Evolutionary conservation across 2,797 vertebrate species (phyloP).

Genomic region (Lithobates pipiens): DNA sequence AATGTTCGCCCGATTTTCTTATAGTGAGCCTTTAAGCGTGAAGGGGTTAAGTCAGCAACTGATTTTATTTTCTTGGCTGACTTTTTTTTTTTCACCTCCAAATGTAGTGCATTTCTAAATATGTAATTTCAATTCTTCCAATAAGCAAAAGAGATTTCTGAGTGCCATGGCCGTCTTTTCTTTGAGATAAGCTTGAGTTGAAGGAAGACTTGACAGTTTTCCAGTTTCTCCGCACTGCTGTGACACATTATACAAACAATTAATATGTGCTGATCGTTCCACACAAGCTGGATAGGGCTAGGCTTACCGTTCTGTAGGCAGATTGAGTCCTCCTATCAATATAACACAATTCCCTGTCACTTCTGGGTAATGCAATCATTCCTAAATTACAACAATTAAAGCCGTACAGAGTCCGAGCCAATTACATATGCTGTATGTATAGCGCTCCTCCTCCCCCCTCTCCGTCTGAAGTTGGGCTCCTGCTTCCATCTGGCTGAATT

Average conservation of each 20-base stretch:
- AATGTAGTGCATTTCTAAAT: neutral
- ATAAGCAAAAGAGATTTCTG: too few relatives aligned
- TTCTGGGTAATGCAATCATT: constrained; percentile 52
- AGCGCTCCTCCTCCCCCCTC: constrained; percentile 3
- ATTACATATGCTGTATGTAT: constrained; percentile 37
- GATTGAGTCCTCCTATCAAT: constrained; percentile 41
- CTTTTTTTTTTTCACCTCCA: too few relatives aligned
- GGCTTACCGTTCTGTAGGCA: constrained; percentile 18
- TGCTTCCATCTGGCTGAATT: constrained; percentile 53
- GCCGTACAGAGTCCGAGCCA: constrained; percentile 32
- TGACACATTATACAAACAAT: constrained; percentile 44
- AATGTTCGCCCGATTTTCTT: too few relatives aligned
- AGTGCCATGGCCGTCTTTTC: too few relatives aligned
- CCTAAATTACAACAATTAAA: constrained; percentile 59
- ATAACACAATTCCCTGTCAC: constrained; percentile 55
- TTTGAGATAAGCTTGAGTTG: too few relatives aligned
- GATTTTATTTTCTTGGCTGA: too few relatives aligned
- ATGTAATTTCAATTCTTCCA: neutral
- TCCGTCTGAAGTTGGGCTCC: constrained; percentile 23
- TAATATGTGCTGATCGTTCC: constrained; percentile 4
- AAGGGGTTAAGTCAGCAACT: too few relatives aligned
- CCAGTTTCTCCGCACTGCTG: constrained; percentile 19
- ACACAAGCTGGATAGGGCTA: constrained; percentile 1
- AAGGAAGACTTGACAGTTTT: neutral
- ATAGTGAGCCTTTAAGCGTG: too few relatives aligned